A percentile compares a stretch with the other conserved stretches of the same genome.
These are phyloP conservation scores for Lithobates pipiens DNA, from an alignment of 2,797 vertebrate genomes.

Conservation along the genomic window DNA sequence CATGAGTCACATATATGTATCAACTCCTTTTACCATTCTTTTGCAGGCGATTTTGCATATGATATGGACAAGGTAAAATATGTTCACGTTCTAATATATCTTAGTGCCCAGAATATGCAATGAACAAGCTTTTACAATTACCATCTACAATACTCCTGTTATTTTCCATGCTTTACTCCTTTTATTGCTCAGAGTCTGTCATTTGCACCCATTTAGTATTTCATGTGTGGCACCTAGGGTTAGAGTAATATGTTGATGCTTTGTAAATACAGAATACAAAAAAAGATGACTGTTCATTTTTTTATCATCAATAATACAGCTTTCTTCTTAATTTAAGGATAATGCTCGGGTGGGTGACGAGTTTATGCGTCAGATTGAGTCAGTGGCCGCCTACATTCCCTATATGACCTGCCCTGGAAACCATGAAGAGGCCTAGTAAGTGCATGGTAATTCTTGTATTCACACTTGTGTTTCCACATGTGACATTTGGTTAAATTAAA, in stretches of 20 bases:
- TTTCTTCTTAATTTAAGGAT: slow-evolving; percentile 70
- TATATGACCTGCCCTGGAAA: slow-evolving; percentile 94
- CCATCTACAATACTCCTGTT: too few relatives aligned
- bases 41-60: slow-evolving; percentile 90
- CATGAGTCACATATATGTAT: rapidly evolving
- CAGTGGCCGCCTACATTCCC: slow-evolving; percentile 86
- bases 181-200: too few relatives aligned
- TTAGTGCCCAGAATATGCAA: background rate
- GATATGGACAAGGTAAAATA: slow-evolving; percentile 84
- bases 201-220: too few relatives aligned
- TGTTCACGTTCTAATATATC: background rate
- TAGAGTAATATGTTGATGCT: background rate
- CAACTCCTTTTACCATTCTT: slow-evolving; percentile 24
- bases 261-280: background rate
- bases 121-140: background rate
- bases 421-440: slow-evolving; percentile 86
- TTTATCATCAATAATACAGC: too few relatives aligned
- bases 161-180: too few relatives aligned
- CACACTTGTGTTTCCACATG: background rate
- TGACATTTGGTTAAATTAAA: background rate
- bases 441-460: slow-evolving; percentile 46
- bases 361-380: slow-evolving; percentile 89
- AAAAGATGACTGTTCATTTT: too few relatives aligned
- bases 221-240: too few relatives aligned
- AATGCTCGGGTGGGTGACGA: slow-evolving; percentile 85